Conservation (phyloP, 1,140 invertebrate genomes). For the Schlechtendalia chinensis region DNA sequence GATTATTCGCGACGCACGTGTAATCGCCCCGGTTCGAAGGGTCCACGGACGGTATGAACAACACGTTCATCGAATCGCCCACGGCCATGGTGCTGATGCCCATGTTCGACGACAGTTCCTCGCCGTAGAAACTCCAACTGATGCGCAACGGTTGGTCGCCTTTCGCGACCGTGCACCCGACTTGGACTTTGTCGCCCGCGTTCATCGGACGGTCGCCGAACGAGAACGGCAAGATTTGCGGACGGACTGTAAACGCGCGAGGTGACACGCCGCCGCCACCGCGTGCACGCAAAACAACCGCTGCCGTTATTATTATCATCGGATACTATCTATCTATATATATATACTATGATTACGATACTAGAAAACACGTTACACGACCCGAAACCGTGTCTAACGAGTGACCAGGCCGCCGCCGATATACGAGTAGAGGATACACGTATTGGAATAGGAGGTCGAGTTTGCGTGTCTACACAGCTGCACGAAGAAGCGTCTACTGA, state of each 20-base stretch:
- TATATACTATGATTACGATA: conserved; percentile 42
- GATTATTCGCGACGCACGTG: conserved; percentile 69
- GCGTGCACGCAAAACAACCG: too few species aligned
- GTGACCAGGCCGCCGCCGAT: too few species aligned
- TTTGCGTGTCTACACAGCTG: neutral
- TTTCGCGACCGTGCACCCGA: conserved; percentile 65
- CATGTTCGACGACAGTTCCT: conserved; percentile 57
- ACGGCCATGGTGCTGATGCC: conserved; percentile 66
- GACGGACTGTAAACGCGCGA: conserved; percentile 60
- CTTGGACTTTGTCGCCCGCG: conserved; percentile 64
- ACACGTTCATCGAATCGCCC: conserved; percentile 69
- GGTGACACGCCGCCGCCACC: neutral
- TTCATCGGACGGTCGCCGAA: conserved; percentile 65
- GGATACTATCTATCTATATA: neutral
- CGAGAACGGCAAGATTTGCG: conserved; percentile 63
- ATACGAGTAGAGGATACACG: neutral
- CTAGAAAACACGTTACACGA: too few species aligned
- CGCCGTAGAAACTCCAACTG: conserved; percentile 68
- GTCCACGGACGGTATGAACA: conserved; percentile 75
- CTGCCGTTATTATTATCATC: neutral
- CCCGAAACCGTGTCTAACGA: too few species aligned
- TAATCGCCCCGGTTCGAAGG: conserved; percentile 74
- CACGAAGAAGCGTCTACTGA: neutral
- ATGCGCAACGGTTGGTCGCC: conserved; percentile 69
- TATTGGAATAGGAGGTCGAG: conserved; percentile 16